Evolutionary conservation across 1,140 invertebrate genomes (phyloP).

Genomic region (Rhopalosiphum maidis): DNA sequence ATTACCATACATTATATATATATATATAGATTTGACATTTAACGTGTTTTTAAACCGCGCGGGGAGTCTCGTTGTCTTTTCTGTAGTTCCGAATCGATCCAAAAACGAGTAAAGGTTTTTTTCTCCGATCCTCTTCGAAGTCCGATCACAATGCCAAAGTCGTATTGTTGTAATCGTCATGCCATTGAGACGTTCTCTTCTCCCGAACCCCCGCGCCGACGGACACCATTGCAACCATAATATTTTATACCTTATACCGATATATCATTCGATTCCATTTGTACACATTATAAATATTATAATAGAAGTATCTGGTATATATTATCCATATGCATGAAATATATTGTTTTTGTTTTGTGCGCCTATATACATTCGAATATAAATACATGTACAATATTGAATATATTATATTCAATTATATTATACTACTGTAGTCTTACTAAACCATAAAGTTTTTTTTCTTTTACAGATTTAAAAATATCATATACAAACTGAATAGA

Average conservation of each 20-base stretch:
- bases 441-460: not conserved
- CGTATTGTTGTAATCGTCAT: not conserved
- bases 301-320: not conserved
- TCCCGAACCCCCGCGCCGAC: not conserved
- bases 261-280: not conserved
- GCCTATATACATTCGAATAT: not conserved
- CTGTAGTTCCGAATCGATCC: not conserved
- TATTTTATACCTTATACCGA: not conserved
- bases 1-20: not conserved
- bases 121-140: not conserved
- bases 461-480: not conserved
- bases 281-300: not conserved
- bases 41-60: not conserved
- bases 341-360: constrained; percentile 14
- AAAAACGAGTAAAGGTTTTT: not conserved
- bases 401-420: not conserved
- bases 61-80: not conserved
- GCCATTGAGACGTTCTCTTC: not conserved
- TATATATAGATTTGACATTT: not conserved
- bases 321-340: not conserved
- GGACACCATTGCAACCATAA: not conserved
- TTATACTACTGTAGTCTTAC: not conserved
- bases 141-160: not conserved
- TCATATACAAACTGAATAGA: not conserved
- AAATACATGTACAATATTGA: not conserved